Evolutionary conservation across 1,140 invertebrate genomes (phyloP), one percentile per base, ranked within the genome.

Genomic region (Magallana ariakensis): DNA sequence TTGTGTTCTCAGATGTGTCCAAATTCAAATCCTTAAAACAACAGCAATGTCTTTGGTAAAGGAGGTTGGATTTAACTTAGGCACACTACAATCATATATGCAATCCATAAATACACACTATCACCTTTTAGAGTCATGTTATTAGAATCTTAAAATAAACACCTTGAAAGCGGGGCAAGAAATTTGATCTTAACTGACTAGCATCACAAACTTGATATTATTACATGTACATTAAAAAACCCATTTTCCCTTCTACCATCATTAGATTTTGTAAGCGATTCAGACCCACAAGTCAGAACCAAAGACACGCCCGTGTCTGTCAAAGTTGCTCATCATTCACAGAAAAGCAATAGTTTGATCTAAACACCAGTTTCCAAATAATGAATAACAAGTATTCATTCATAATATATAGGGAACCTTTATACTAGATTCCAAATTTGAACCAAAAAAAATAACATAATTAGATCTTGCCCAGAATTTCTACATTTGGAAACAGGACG

Each of bases 401-500:
- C 33, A 46, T 46, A 46, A 46, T 46, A 46, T 46, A 46, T 5
- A 46, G 66, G 22, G 66, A 75, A 75, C 22, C 22, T 22, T 19
- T 75, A 19, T 75, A 26, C 26, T 75, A 11, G 22, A 75, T 75
- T 75, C 66, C 66, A 75, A 75, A 26, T 75, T 75, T 26, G 22
- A 75, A 46, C 33, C 33, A 46, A 46, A 46, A 2, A 75, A 75
- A 75, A 75, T 75, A 75, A 75, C 9, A 19, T 75, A 26, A 19
- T 75, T 75, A 46, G 33, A 46, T 46, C 33, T 46, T 46, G 33
- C 10, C 19, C 33, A 75, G 33, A 75, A 75, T 26, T 66, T 75
- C 66, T 75, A 75, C 66, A 75, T 75, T 75, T 75, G 66, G 66
- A 75, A 75, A 75, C 66, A 75, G 66, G 66, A 75, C 66, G 66